phyloP scores from a whole-genome alignment of 2,797 vertebrate species.

The Ciconia nigra region DNA sequence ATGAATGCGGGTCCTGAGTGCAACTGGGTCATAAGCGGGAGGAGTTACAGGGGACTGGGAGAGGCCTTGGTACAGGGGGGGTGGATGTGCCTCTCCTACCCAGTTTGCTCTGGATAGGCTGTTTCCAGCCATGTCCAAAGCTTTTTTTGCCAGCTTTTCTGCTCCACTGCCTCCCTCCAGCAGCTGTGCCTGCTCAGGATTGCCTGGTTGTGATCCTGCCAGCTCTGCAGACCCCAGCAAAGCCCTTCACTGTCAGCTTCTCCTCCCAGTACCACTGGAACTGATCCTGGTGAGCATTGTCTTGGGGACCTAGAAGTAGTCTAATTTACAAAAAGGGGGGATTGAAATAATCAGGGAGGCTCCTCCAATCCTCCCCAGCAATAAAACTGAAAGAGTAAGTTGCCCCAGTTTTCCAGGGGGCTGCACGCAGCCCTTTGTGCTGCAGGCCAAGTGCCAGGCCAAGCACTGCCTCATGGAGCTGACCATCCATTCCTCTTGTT shows the following conservation, averaged over 20 bases:
- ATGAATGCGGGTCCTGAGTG: not conserved
- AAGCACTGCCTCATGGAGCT: not conserved
- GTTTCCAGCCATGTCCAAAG: not conserved
- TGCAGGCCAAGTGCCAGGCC: fast-evolving
- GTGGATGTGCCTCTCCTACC: not conserved
- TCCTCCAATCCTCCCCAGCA: not conserved
- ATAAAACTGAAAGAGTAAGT: not conserved
- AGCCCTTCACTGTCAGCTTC: fast-evolving
- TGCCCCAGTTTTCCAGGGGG: not conserved
- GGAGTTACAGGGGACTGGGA: not conserved
- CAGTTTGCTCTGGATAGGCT: not conserved
- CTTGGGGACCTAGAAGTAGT: not conserved
- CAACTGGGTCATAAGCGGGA: too few relatives aligned
- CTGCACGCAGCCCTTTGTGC: not conserved
- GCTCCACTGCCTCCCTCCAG: not conserved
- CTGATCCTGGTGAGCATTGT: fast-evolving
- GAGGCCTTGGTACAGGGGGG: not conserved
- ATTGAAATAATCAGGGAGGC: not conserved
- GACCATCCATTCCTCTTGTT: fast-evolving
- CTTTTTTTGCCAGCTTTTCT: not conserved
- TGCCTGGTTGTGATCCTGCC: fast-evolving
- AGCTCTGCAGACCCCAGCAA: not conserved
- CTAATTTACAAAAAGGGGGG: not conserved
- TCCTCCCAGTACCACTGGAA: not conserved
- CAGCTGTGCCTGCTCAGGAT: not conserved